Evolutionary conservation across 2,888 invertebrate species (phyloP), one percentile per base, ranked within the genome.

Genomic region (Acholoe squamosa): DNA sequence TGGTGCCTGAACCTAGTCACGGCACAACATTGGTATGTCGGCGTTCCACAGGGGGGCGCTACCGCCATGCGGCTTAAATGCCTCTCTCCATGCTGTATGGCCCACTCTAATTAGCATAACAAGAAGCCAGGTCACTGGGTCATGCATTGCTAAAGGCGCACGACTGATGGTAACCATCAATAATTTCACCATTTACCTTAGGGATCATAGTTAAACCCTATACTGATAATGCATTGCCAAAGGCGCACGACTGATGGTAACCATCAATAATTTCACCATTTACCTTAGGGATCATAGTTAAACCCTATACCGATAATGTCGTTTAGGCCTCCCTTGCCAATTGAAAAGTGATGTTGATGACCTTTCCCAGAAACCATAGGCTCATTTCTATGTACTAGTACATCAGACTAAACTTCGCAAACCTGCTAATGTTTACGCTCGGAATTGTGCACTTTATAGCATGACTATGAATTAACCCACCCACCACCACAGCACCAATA

Each of bases 101-200:
- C 61, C 5, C 12, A 61, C 14, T 19, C 19, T 43, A 80, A 80
- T 80, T 80, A 80, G 80, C 80, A 80, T 80, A 25, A 43, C 80
- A 80, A 80, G 80, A n/a, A 61, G 80, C 7, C 19, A n/a, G 80
- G 80, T 80, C 80, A 80, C 43, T 80, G 80, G 43, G 80, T 80
- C 80, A 80, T 43, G 16, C 25, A 25, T 22, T 12, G 43, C 19
- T 3, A 61, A 14, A 61, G n/a, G 19, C 22, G 14, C 19, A 12
- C 12, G 61, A 3, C 1, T 7, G 61, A n/a, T 3, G 1, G n/a
- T n/a, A n/a, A n/a, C 61, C 19, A 61, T 61, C 14, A n/a, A n/a
- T 61, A n/a, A 61, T n/a, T 1, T n/a, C 61, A n/a, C 61, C 61
- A 61, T 19, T 3, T 61, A 61, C 22, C 61, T 61, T n/a, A n/a